Base-by-base conservation (phyloP, 2,113 vertebrate genomes). In the Pelecanus crispus region DNA sequence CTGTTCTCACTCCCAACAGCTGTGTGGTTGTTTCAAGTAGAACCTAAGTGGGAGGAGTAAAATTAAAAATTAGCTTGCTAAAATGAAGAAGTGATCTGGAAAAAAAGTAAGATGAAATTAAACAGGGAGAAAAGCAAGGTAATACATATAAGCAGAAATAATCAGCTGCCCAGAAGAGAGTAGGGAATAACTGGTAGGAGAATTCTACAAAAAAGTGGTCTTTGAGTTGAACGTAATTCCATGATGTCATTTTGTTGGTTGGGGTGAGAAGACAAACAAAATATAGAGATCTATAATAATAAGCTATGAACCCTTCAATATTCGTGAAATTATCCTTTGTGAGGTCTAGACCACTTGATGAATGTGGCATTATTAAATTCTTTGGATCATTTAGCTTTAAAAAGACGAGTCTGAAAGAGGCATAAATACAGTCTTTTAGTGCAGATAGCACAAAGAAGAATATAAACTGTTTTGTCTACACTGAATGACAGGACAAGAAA, bases 301-400 rank as follows among this genome's bases (percentile, higher is more conserved):
- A 91, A 89, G 38, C 78, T 61, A 2, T 72, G 49, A 91, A 45
- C 6, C 32, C 47, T 95, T 91, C 40, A 72, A 10, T 92, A 94
- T 97, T 96, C 70, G 58, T 87, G 16, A 77, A 85, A 85, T 52
- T 62, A 92, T 95, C 36, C 44, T 81, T 40, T 17, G 24, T 82
- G 62, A 92, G 32, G 65, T 91, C 81, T 91, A 77, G 84, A 90
- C 53, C 74, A 58, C 78, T 96, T 96, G 93, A 97, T 85, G 40
- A 94, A 96, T 97, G 87, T 85, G 70, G 49, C 85, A 77, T 96
- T 95, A 87, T 95, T 96, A 96, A 96, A 94, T 72, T 66, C 71
- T 96, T 94, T 90, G 81, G 89, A 96, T 95, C 94, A 91, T 96
- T 97, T 95, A 91, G 78, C 74, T 96, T 92, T 72, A 62, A 95